Evolutionary conservation across 2,113 vertebrate genomes (phyloP), one percentile per base, ranked within the genome.

Genomic region (Cichladusa arquata): DNA sequence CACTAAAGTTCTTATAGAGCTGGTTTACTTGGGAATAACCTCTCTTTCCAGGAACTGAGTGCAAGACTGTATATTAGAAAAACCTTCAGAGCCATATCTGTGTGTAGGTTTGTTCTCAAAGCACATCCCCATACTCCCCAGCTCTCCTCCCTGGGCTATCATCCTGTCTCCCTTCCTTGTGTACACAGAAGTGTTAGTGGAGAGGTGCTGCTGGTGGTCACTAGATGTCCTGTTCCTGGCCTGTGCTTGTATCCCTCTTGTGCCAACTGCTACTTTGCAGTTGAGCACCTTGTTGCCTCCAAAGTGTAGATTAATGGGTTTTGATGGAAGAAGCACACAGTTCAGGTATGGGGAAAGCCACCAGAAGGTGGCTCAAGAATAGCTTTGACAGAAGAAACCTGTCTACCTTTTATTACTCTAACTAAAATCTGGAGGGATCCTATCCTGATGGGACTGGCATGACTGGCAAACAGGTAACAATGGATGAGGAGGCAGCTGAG

Each of bases 271-370:
- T 54, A 3, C 14, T 80, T 42, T 58, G 45, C n/a, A 57, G 6
- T 1, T 45, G 33, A 81, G 8, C 14, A 71, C 6, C 14, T 81
- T 78, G 7, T 8, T 78, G 5, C 36, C 71, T 69, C 11, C 8
- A 6, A 8, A 36, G 14, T 11, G 11, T 18, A 48, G 11, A 25
- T 54, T 56, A 64, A 31, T 42, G 31, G 36, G 10, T 64, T n/a
- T 47, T 65, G n/a, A 24, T 47, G 60, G 23, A 17, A 47, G 60
- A 73, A 81, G 9, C 8, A 69, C 62, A 53, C 3, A 34, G 14
- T 31, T 81, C 14, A 88, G 25, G 24, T 10, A 14, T 0, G 1
- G 11, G 5, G 5, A 69, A 84, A 78, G 24, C 5, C 1, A 1
- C 16, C 19, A 60, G 17, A 5, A 77, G 4, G 4, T 36, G 18